Conservation (phyloP, 2,797 vertebrate genomes). For the Streptopelia turtur region DNA sequence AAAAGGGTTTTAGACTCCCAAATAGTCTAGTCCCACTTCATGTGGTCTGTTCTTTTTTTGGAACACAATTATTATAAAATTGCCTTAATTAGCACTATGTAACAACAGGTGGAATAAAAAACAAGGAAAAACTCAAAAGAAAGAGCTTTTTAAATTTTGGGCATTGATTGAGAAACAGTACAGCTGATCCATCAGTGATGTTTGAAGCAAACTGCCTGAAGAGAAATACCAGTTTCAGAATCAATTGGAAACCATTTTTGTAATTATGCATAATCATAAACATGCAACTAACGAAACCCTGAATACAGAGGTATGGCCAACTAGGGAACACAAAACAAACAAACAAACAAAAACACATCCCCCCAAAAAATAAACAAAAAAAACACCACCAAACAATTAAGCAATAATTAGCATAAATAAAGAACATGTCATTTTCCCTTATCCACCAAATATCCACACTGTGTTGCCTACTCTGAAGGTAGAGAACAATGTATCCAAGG, state of each 20-base stretch:
- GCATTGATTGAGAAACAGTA: neutral
- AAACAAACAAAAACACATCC: neutral
- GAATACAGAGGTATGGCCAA: neutral
- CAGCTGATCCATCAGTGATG: neutral
- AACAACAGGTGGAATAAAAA: neutral
- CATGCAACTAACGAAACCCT: neutral
- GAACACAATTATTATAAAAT: neutral
- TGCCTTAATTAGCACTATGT: slow-evolving; percentile 2
- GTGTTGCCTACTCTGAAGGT: neutral
- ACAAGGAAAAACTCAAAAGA: neutral
- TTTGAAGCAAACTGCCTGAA: neutral
- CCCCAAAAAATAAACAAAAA: no score
- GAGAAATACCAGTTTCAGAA: neutral
- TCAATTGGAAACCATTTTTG: neutral
- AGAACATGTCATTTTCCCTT: neutral
- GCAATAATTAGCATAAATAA: neutral
- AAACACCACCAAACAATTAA: neutral
- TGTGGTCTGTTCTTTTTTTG: neutral
- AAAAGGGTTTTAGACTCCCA: slow-evolving; percentile 11
- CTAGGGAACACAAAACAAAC: neutral
- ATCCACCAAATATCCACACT: neutral
- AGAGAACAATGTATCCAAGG: neutral
- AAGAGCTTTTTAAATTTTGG: neutral
- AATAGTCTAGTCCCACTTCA: neutral
- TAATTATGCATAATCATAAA: neutral